Evolutionary conservation across 2,888 invertebrate genomes (phyloP), one percentile per base, ranked within the genome.

Genomic region (Drosophila formosana): DNA sequence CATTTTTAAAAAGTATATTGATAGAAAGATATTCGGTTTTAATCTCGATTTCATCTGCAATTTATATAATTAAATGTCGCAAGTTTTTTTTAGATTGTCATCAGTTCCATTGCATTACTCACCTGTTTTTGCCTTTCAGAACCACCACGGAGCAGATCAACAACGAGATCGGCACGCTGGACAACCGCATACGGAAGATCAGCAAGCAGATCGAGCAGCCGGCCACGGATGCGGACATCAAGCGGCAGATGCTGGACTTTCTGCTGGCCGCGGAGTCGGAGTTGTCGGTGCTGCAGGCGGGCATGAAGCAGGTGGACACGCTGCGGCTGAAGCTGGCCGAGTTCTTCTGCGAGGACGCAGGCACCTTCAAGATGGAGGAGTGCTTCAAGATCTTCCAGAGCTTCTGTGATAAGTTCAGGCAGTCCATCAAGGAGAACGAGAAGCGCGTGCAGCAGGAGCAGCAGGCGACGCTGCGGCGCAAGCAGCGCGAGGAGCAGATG

Each of bases 261-360:
- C 93, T 98, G 49, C 94, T 95, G 78, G 79, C 80, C 89, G 97
- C 97, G 8, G 96, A 96, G 89, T 94, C 95, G 81, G 97, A 97
- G 92, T 95, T 97, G 56, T 93, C 95, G 8, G 95, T 95, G 39
- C 93, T 97, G 43, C 96, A 97, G 89, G 94, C 95, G 60, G 96
- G 96, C 79, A 95, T 98, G 94, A 95, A 95, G 65, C 96, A 97
- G 86, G 95, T 98, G 23, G 97, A 98, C 80, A 94, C 94, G 18
- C 95, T 97, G 66, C 94, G 98, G 32, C 94, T 94, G 75, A 96
- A 97, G 72, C 93, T 99, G 41, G 95, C 98, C 0, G 96, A 97
- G 56, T 98, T 98, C 93, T 98, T 99, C 93, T 99, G 98, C 92
- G 99, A 99, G 92, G 98, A 98, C 89, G 94, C 95, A 0, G 95